phyloP scores from a whole-genome alignment of 2,888 invertebrate species.

The Siphonodentalium dalli region DNA sequence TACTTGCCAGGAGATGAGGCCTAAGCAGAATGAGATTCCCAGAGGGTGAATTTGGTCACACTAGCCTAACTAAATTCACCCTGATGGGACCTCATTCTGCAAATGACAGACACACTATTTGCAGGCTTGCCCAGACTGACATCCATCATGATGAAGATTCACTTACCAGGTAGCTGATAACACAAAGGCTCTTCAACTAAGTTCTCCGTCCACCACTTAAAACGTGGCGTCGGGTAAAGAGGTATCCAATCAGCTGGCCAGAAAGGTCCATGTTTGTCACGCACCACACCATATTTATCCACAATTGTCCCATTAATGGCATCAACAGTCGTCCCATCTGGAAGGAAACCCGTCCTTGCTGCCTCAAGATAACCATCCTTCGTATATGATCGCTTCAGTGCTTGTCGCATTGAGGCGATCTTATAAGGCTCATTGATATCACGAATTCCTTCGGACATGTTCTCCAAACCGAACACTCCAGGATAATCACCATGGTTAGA shows the following conservation, averaged over 20 bases:
- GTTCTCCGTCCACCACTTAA: slow-evolving; percentile 35
- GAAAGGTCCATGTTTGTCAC: slow-evolving; percentile 60
- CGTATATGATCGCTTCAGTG: slow-evolving; percentile 50
- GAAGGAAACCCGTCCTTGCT: slow-evolving; percentile 45
- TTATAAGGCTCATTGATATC: slow-evolving; percentile 38
- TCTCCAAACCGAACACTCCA: slow-evolving; percentile 46
- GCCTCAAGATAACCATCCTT: slow-evolving; percentile 54
- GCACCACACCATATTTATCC: slow-evolving; percentile 57
- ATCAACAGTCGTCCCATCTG: slow-evolving; percentile 47
- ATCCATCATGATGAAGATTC: neutral
- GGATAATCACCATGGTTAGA: slow-evolving; percentile 54
- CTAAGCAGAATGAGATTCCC: no score
- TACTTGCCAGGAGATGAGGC: no score
- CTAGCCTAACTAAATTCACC: no score
- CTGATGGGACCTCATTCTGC: no score
- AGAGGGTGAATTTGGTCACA: no score
- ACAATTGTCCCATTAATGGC: slow-evolving; percentile 44
- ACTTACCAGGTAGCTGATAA: slow-evolving; percentile 42
- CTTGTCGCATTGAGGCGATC: slow-evolving; percentile 34
- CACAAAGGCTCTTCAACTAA: slow-evolving; percentile 47
- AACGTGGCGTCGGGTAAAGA: slow-evolving; percentile 54
- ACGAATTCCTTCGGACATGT: slow-evolving; percentile 47
- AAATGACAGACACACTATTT: no score
- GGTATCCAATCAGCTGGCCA: slow-evolving; percentile 62
- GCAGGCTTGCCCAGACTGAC: no score